Evolutionary conservation across 2,888 invertebrate species (phyloP), one percentile per base, ranked within the genome.

Genomic region (Tinea trinotella): DNA sequence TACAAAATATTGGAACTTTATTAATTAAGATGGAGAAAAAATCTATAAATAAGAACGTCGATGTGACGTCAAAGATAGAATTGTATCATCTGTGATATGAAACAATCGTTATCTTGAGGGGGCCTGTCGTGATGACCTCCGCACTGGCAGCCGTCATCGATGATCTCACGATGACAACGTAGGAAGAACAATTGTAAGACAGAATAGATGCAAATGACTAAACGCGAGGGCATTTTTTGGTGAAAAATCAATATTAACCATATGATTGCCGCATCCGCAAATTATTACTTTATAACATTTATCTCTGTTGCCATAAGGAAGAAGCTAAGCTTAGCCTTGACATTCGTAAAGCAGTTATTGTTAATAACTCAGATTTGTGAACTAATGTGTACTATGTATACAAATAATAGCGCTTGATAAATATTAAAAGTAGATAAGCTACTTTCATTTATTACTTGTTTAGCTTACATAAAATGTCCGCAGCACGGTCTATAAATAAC

Each of bases 81-180:
- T 7, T 10, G 3, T 30, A n/a, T 30, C 30, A 30, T 30, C 30
- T 30, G 7, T 30, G 2, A 30, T 30, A n/a, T n/a, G 9, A 7
- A 7, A 30, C 30, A 30, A 10, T 7, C 30, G 5, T 15, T 12
- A 12, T 40, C 17, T 52, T 7, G 35, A n/a, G 36, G 36, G 18
- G 53, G 49, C 49, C 50, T 58, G 55, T 58, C 59, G 54, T 56
- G 59, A 58, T 69, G 73, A 70, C 73, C 74, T 74, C 69, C 69
- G 52, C 58, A 58, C 30, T 30, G 30, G 7, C n/a, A 30, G 57
- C 59, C 71, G 74, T 74, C 75, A 75, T 67, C 63, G 68, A 66
- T 76, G 76, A 76, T 75, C 69, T 76, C 72, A 75, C 48, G 48
- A 10, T 18, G 48, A 17, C 48, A 18, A 48, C 19, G 48, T 48